Evolutionary conservation across 2,797 vertebrate genomes (phyloP), one percentile per base, ranked within the genome.

Genomic region (Gallinago nigripennis): DNA sequence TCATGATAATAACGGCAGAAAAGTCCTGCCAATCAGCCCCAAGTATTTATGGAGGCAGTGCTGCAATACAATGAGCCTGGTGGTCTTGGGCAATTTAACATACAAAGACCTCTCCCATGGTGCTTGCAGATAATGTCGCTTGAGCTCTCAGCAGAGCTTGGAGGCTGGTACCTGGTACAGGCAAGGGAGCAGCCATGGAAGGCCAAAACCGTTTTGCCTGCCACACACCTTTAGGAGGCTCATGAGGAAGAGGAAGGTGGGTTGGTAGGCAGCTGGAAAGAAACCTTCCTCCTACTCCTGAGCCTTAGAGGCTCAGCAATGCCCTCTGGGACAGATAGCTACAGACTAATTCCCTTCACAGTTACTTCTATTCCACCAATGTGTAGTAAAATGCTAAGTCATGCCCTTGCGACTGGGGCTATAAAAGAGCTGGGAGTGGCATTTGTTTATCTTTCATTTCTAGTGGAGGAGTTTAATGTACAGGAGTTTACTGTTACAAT

Each of bases 361-460:
- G 48, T 82, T 83, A 56, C 83, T 84, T 91, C 73, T 86, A 37
- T 91, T 87, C 48, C 50, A 61, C 4, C 4, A 6, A 19, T 70
- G 58, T 8, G n/a, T 56, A 81, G 31, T 82, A 25, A 61, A 86
- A 69, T 11, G 28, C 4, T 90, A 85, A 90, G 54, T 84, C 20
- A 17, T 56, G 69, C 75, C 70, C 81, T 87, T 80, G 76, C 73
- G 45, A 31, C 19, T 3, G 4, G 48, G 53, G 43, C 56, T 94
- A 56, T 91, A 90, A 91, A 93, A 65, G 9, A 17, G 51, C 71
- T 85, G 75, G 71, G 83, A 88, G 75, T 60, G 71, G 78, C 45
- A 12, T 65, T 82, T 93, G 46, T 81, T 88, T 93, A 68, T 24
- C 8, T 5, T 68, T 65, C 4, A 2, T 3, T 16, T 19, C 4